Evolutionary conservation across 2,888 invertebrate species (phyloP), one percentile per base, ranked within the genome.

Genomic region (Thalpophila matura): DNA sequence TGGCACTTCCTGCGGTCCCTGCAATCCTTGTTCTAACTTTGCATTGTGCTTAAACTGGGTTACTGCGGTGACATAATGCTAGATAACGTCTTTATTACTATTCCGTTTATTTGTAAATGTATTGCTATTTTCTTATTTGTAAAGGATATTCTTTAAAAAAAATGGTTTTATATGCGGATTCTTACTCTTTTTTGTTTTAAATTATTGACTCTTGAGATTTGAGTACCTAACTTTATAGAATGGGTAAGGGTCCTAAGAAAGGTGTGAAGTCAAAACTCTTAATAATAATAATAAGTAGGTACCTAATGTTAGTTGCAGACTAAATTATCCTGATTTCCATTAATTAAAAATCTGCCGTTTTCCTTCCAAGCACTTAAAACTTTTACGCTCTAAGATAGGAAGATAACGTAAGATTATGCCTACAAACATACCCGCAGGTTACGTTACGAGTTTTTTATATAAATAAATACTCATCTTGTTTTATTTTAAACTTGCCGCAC

Each of bases 1-100:
- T 89, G 87, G 59, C 77, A 83, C 82, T 90, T 92, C 92, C 92
- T 88, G 90, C 76, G 79, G 71, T 77, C 82, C 79, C 80, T 74
- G 78, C 80, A 67, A 69, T 81, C 81, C 84, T 84, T 73, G 79
- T 75, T 79, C 76, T 75, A 80, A 80, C 77, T 78, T 68, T 59
- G 71, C 57, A 74, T 74, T 76, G 77, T 72, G 24, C 27, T 64
- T 57, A 63, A 83, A 85, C 83, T 83, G 60, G 85, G 84, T 85
- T 84, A 85, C 78, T 74, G n/a, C n/a, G 73, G 74, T 79, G 77
- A 79, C 79, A 79, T 77, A 75, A 79, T 72, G 66, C 57, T 53
- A 72, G 80, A 77, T 76, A 80, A 77, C 51, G 74, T 58, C 56
- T 69, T 63, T 73, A 62, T 67, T 62, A 45, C 74, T 56, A 54